Percentiles rank a stretch among this genome's conserved stretches.
Evolutionary conservation across 2,888 invertebrate species (phyloP).

Genomic region (Athetis lepigone): DNA sequence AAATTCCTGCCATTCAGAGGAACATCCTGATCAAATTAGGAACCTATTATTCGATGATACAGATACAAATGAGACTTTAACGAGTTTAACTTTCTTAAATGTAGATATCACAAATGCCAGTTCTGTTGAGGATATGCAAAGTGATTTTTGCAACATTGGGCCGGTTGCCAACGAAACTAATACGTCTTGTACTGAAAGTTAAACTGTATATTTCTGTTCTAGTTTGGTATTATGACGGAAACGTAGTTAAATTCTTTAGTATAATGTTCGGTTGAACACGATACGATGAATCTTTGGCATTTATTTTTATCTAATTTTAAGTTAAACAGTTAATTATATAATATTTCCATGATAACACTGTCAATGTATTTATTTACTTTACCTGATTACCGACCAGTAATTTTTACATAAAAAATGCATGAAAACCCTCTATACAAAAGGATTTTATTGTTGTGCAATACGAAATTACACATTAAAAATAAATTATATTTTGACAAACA

Average conservation of each 20-base stretch:
- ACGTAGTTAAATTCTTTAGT: neutral
- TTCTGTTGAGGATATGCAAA: constrained; percentile 32
- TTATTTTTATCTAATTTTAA: neutral
- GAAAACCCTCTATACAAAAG: neutral
- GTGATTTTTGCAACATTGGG: constrained; percentile 35
- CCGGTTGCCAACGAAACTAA: constrained; percentile 32
- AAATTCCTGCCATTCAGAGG: constrained; percentile 27
- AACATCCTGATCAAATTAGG: constrained; percentile 21
- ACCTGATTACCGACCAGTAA: too few species aligned
- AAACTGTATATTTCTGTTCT: constrained; percentile 12
- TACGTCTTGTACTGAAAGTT: constrained; percentile 26
- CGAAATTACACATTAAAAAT: neutral
- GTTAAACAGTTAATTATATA: neutral
- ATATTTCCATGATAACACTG: neutral
- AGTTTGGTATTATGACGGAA: constrained; percentile 1
- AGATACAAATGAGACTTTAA: constrained; percentile 29
- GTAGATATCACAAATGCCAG: constrained; percentile 10
- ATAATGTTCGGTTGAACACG: neutral
- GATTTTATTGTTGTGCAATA: neutral
- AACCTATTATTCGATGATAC: constrained; percentile 29
- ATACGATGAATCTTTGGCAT: neutral
- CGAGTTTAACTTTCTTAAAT: constrained; percentile 13
- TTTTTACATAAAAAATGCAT: too few species aligned
- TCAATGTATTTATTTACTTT: constrained; percentile 19
- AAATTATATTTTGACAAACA: neutral